phyloP scores from a whole-genome alignment of 2,113 vertebrate species.

The Apaloderma vittatum region DNA sequence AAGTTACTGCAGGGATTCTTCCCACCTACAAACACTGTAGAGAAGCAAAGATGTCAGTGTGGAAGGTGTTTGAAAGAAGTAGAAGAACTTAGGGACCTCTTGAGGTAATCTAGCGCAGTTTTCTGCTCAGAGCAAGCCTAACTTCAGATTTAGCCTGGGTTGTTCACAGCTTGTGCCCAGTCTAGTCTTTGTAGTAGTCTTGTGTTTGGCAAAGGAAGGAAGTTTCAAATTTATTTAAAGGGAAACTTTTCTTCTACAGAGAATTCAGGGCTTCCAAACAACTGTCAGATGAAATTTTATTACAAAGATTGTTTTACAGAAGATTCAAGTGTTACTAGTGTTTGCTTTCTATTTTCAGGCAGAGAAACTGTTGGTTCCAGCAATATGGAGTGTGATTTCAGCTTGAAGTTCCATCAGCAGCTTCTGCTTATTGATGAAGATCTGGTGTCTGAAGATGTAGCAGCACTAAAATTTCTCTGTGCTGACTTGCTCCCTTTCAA shows the following conservation, averaged over 20 bases:
- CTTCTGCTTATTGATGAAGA: conserved; percentile 61
- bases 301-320: neutral
- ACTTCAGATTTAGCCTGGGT: neutral
- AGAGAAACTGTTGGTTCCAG: neutral
- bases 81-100: neutral
- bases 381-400: neutral
- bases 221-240: conserved; percentile 18
- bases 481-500: conserved; percentile 29
- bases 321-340: neutral
- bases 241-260: neutral
- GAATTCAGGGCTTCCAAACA: neutral
- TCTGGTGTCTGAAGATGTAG: conserved; percentile 68
- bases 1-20: neutral
- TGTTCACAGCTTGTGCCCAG: neutral
- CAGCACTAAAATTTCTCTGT: conserved; percentile 81
- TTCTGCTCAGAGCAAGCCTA: neutral
- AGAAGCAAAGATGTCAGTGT: neutral
- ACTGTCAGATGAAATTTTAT: neutral
- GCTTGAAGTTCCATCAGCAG: neutral
- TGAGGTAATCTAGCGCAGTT: neutral
- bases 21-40: neutral
- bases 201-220: neutral
- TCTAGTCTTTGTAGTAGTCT: neutral
- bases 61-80: neutral
- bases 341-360: neutral